Percentiles rank a stretch among this genome's conserved stretches.
These are phyloP conservation scores for Eristalis pertinax DNA, from an alignment of 2,888 invertebrate species.

Conservation along the genomic window DNA sequence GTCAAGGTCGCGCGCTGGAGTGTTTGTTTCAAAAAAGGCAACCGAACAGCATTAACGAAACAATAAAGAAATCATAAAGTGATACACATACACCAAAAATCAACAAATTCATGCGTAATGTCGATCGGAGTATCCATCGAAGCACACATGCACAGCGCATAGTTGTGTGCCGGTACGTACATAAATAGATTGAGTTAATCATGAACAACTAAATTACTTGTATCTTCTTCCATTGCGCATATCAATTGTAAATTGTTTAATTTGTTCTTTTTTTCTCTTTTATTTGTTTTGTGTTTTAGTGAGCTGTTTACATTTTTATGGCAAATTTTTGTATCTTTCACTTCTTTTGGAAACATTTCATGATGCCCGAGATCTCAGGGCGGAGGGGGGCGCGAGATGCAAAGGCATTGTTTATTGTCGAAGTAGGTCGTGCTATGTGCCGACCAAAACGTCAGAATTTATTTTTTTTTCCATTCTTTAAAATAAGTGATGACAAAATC, in stretches of 20 bases:
- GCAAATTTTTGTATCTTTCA: neutral
- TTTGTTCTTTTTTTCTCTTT: neutral
- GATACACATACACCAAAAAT: neutral
- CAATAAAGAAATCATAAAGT: neutral
- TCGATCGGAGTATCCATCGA: neutral
- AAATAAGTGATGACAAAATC: slow-evolving; percentile 16
- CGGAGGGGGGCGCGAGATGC: neutral
- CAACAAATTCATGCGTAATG: neutral
- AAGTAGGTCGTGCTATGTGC: slow-evolving; percentile 8
- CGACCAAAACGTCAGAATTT: slow-evolving; percentile 11
- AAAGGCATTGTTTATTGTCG: neutral
- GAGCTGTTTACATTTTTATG: slow-evolving; percentile 27
- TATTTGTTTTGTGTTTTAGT: neutral
- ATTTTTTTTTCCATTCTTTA: neutral
- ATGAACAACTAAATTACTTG: slow-evolving; percentile 35
- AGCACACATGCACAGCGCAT: neutral
- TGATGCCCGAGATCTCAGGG: neutral
- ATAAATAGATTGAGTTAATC: slow-evolving; percentile 31
- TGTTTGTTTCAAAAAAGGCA: neutral
- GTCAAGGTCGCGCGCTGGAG: slow-evolving; percentile 52
- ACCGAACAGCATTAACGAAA: neutral
- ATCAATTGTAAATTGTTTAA: slow-evolving; percentile 28
- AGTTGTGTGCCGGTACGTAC: neutral
- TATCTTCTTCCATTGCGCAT: slow-evolving; percentile 10
- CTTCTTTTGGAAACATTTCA: neutral